phyloP scores from a whole-genome alignment of 2,113 vertebrate genomes.

The Sylvilagus bachmani region DNA sequence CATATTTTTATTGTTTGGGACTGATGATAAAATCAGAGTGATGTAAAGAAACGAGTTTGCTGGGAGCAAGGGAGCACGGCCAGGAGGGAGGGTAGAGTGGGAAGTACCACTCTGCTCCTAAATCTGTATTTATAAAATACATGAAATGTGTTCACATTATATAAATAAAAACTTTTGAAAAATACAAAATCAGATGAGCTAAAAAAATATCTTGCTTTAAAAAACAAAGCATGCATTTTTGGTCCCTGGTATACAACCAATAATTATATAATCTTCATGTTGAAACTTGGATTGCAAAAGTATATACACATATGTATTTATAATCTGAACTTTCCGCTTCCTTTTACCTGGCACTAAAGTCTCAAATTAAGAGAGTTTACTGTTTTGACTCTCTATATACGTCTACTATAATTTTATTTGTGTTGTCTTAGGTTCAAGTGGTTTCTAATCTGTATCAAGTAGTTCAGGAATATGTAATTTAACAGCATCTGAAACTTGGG shows the following conservation, averaged over 20 bases:
- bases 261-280: not conserved
- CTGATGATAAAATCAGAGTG: not conserved
- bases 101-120: too few species aligned
- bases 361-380: not conserved
- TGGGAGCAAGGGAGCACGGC: too few species aligned
- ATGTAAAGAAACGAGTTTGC: constrained; percentile 11
- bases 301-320: not conserved
- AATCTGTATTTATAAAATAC: too few species aligned
- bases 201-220: not conserved
- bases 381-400: not conserved
- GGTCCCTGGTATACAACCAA: not conserved
- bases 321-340: not conserved
- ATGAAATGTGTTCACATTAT: too few species aligned
- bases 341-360: not conserved
- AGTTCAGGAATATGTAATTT: not conserved
- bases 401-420: not conserved
- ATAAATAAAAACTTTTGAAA: not conserved
- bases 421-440: not conserved
- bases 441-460: not conserved
- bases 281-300: not conserved
- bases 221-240: not conserved
- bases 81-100: too few species aligned
- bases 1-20: not conserved
- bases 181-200: not conserved
- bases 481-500: not conserved